Percentiles rank a stretch among this genome's conserved stretches.
phyloP scores from a whole-genome alignment of 2,888 invertebrate genomes.

The Archaeoteleia sp. region DNA sequence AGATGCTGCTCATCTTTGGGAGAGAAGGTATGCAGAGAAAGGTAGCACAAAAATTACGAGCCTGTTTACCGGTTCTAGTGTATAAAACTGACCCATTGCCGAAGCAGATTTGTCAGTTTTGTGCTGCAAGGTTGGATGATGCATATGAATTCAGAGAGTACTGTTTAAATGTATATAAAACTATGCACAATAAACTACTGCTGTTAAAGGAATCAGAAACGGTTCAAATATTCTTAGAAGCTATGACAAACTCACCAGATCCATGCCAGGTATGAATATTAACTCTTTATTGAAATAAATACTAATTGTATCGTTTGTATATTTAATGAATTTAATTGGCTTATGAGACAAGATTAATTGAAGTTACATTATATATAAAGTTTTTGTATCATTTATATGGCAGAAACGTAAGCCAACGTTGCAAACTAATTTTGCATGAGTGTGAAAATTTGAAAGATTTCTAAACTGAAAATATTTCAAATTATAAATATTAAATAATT shows the following conservation, averaged over 20 bases:
- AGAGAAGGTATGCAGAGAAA: conserved; percentile 64
- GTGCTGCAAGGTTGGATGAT: conserved; percentile 67
- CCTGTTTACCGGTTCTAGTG: conserved; percentile 66
- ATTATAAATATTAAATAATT: too few species aligned
- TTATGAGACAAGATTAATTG: too few species aligned
- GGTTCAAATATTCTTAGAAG: conserved; percentile 65
- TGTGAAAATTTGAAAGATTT: too few species aligned
- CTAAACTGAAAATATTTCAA: too few species aligned
- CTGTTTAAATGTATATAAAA: conserved; percentile 64
- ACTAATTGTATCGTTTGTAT: too few species aligned
- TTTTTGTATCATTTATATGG: too few species aligned
- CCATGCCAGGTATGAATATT: conserved; percentile 71
- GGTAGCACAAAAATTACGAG: conserved; percentile 65
- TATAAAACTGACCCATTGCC: conserved; percentile 70
- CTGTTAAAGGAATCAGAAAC: conserved; percentile 58
- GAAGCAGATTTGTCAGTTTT: conserved; percentile 69
- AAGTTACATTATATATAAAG: too few species aligned
- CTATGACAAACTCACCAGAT: conserved; percentile 67
- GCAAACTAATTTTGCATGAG: too few species aligned
- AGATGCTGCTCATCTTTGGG: conserved; percentile 68
- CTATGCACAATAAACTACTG: conserved; percentile 63
- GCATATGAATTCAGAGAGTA: conserved; percentile 66
- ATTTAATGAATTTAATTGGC: too few species aligned
- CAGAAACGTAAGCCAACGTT: too few species aligned
- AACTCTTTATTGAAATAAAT: too few species aligned